Base-by-base conservation (phyloP, 2,113 vertebrate genomes). In the Aptenodytes forsteri region DNA sequence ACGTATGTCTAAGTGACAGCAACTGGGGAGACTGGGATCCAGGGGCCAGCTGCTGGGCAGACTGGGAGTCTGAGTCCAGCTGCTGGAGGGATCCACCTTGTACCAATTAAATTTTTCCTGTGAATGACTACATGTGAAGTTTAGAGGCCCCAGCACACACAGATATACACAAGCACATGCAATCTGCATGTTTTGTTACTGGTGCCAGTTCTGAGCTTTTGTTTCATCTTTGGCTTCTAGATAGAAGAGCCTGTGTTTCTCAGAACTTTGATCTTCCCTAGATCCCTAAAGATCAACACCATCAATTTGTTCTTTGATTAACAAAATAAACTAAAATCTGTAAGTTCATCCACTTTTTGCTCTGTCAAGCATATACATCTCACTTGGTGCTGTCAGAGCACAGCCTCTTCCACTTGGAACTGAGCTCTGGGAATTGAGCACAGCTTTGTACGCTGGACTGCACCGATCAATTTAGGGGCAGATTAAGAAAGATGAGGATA, bases 131-230 rank as follows among this genome's bases (percentile, higher is more conserved):
- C 14, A 46, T 36, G 16, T 40, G 59, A 54, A 78, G 44, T 15
- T 55, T 54, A 64, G 26, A 55, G 21, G 38, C 18, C 7, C 3
- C 58, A 49, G 30, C 17, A 47, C 17, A 44, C 7, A 46, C 26
- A 64, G 25, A 64, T 16, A 62, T 9, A 75, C 5, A n/a, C 3
- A 67, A 34, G 11, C 10, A 67, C 0, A 0, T 54, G 19, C 34
- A 87, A 16, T 32, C 38, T 59, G 30, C 38, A 12, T 2, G 4
- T 55, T 75, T 70, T 55, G 19, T 49, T 84, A 7, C 58, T 17
- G 23, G 20, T 71, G 44, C 12, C 29, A 46, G 6, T 69, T 82
- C 22, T 36, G 49, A 69, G 32, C 16, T 67, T 66, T 52, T 32
- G 13, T 80, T 84, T 66, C 3, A 3, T 50, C 61, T 89, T 65